A percentile compares a stretch with the other conserved stretches of the same genome.
Evolutionary conservation across 2,113 vertebrate genomes (phyloP).

Genomic region (Salvelinus alpinus): DNA sequence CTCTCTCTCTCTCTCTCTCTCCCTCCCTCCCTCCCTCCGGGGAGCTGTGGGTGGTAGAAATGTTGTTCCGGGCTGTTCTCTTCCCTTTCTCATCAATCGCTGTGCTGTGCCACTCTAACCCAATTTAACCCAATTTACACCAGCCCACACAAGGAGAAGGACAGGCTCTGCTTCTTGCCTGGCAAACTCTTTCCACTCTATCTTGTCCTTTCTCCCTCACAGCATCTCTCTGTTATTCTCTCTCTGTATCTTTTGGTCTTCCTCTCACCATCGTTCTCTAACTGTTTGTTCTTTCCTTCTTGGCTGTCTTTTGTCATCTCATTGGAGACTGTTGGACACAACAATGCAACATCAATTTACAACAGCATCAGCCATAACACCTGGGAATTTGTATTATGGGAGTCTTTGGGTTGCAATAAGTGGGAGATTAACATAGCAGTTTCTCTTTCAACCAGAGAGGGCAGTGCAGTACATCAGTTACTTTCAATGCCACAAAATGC

Average conservation of each 20-base stretch:
- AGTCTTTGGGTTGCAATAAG: too few species aligned
- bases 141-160: conserved; percentile 28
- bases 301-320: neutral
- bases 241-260: neutral
- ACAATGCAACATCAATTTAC: too few species aligned
- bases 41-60: neutral
- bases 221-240: conserved; percentile 3
- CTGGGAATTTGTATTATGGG: too few species aligned
- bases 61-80: neutral
- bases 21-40: neutral
- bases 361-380: too few species aligned
- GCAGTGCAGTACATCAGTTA: neutral
- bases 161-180: conserved; percentile 13
- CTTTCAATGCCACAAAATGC: too few species aligned
- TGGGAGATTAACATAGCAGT: neutral
- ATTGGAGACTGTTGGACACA: neutral
- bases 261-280: too few species aligned
- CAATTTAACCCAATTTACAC: conserved; percentile 39
- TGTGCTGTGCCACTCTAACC: conserved; percentile 23
- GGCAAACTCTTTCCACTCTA: conserved; percentile 1
- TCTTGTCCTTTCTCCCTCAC: neutral
- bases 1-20: neutral
- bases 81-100: conserved; percentile 25
- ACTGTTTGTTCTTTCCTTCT: neutral
- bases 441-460: neutral